Evolutionary conservation across 2,888 invertebrate species (phyloP).

Genomic region (Arge pagana): DNA sequence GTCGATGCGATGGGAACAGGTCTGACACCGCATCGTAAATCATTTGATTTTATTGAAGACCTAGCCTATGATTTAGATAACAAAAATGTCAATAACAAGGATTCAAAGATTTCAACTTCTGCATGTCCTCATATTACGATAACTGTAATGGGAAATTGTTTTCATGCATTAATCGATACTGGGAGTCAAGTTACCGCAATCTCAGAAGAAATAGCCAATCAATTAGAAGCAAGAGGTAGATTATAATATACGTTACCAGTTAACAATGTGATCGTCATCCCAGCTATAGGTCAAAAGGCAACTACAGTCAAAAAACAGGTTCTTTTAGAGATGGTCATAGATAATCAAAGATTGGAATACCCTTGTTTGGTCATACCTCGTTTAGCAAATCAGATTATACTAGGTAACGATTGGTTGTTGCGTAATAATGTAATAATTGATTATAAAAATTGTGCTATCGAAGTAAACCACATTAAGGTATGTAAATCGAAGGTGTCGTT

Average conservation of each 20-base stretch:
- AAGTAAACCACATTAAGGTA: background rate
- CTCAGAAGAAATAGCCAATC: slow-evolving; percentile 22
- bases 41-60: slow-evolving; percentile 24
- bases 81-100: background rate
- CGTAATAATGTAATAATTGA: slow-evolving; percentile 14
- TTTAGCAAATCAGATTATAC: slow-evolving; percentile 8
- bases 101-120: background rate
- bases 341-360: background rate
- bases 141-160: background rate
- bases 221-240: background rate
- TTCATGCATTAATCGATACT: slow-evolving; percentile 23
- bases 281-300: slow-evolving; percentile 26
- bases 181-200: slow-evolving; percentile 28
- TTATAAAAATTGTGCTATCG: slow-evolving; percentile 15
- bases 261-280: slow-evolving; percentile 14
- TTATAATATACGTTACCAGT: slow-evolving; percentile 20
- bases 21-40: slow-evolving; percentile 21
- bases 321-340: background rate
- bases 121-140: slow-evolving; percentile 8
- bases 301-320: slow-evolving; percentile 17
- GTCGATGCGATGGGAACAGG: slow-evolving; percentile 18
- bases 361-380: slow-evolving; percentile 1
- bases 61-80: slow-evolving; percentile 15
- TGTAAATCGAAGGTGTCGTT: background rate
- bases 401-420: slow-evolving; percentile 16